Conservation (phyloP, 2,888 invertebrate species). For the Coenonympha arcania region DNA sequence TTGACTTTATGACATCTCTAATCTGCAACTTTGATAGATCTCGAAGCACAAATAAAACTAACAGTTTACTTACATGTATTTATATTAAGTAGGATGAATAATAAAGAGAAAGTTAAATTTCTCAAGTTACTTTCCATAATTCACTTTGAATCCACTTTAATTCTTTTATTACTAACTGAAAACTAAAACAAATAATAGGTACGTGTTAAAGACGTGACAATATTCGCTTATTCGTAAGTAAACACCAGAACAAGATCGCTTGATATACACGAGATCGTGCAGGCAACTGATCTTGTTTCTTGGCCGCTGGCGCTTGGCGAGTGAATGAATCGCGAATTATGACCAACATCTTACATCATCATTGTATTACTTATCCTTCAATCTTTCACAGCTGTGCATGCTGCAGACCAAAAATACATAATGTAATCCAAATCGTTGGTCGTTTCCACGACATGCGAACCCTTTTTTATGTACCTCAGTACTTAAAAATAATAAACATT, state of each 20-base stretch:
- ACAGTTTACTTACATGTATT: slow-evolving; percentile 24
- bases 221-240: too few species aligned
- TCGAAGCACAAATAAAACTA: slow-evolving; percentile 1
- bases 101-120: background rate
- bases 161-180: too few species aligned
- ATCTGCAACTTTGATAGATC: slow-evolving; percentile 13
- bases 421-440: too few species aligned
- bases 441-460: too few species aligned
- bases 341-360: slow-evolving; percentile 9
- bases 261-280: background rate
- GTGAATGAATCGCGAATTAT: background rate
- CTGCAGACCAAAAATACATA: too few species aligned
- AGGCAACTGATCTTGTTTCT: background rate
- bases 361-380: too few species aligned
- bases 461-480: too few species aligned
- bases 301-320: too few species aligned
- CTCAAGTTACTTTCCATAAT: background rate
- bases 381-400: too few species aligned
- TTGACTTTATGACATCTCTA: slow-evolving; percentile 28
- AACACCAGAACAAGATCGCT: background rate
- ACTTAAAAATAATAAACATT: too few species aligned
- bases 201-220: too few species aligned
- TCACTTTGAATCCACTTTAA: background rate
- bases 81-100: slow-evolving; percentile 21
- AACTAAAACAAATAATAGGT: too few species aligned